Evolutionary conservation across 2,888 invertebrate genomes (phyloP).

Genomic region (Eilema sororculum): DNA sequence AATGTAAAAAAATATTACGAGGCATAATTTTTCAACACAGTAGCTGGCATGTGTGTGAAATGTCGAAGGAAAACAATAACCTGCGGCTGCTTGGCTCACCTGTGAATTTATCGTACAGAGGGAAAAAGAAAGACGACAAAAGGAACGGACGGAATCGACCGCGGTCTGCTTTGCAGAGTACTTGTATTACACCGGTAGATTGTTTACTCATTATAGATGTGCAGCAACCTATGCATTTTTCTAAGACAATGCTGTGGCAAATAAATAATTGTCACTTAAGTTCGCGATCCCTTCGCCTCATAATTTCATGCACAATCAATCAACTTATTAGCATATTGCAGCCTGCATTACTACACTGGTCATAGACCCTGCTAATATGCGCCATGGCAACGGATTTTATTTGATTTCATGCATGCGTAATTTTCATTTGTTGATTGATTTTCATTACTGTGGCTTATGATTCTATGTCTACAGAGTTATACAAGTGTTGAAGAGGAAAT

Average conservation of each 20-base stretch:
- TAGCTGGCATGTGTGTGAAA: constrained; percentile 67
- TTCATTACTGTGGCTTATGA: too few relatives aligned
- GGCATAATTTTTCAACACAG: constrained; percentile 22
- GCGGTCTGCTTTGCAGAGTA: constrained; percentile 77
- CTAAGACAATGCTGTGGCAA: neutral
- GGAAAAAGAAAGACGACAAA: constrained; percentile 78
- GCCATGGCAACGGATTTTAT: too few relatives aligned
- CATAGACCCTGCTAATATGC: too few relatives aligned
- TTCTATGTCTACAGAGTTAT: too few relatives aligned
- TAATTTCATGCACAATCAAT: neutral
- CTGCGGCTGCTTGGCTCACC: constrained; percentile 81
- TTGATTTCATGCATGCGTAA: too few relatives aligned
- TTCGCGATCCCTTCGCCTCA: neutral
- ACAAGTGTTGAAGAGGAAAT: too few relatives aligned
- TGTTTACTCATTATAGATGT: constrained; percentile 3
- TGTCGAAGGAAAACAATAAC: constrained; percentile 82
- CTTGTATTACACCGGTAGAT: constrained; percentile 73
- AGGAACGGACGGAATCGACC: constrained; percentile 75
- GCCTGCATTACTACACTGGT: too few relatives aligned
- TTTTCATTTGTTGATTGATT: too few relatives aligned
- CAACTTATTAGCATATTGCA: too few relatives aligned
- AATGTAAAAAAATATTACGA: constrained; percentile 14
- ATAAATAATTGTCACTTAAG: neutral
- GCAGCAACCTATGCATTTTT: neutral
- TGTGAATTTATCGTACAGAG: constrained; percentile 78